Evolutionary conservation across 1,140 invertebrate genomes (phyloP), one percentile per base, ranked within the genome.

Genomic region (Procambarus virginalis): DNA sequence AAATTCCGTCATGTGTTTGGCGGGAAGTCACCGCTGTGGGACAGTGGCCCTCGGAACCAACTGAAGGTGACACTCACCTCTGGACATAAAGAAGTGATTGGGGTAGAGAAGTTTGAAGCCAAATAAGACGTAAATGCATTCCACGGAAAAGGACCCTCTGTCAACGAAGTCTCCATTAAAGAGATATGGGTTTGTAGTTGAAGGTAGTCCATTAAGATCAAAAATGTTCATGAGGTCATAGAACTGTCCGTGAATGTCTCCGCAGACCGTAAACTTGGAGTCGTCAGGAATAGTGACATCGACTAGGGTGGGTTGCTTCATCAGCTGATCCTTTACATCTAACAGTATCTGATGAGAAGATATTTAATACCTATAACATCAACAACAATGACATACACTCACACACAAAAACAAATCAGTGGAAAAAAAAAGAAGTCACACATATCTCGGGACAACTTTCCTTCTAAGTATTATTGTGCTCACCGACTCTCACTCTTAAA

Each of bases 91-190:
- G 94, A 99, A 99, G 94, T 99, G 97, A 94, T 99, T 96, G 1
- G 99, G 99, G 95, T 97, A 99, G 14, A 99, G 95, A 81, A 99
- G 94, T 94, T 99, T 99, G 94, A 98, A 99, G 92, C 98, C 98
- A 94, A 99, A 99, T 75, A 99, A 94, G 45, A 97, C 98, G 93
- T 99, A 98, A 93, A 99, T 99, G 94, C 99, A 99, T 94, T 99
- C 99, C 48, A 99, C 98, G 34, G 98, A 99, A 94, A 99, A 99
- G 0, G 98, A 99, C 14, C 99, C 99, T 95, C 99, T 95, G 94
- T 99, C 99, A 73, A 99, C 99, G 95, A 99, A 99, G 95, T 99
- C 99, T 92, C 98, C 98, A 95, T 99, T 99, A 94, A 99, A 99
- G 92, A 99, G 95, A 95, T 99, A 99, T 90, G 99, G 99, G 95